Evolutionary conservation across 2,113 vertebrate species (phyloP).

Genomic region (Ammodytes marinus): DNA sequence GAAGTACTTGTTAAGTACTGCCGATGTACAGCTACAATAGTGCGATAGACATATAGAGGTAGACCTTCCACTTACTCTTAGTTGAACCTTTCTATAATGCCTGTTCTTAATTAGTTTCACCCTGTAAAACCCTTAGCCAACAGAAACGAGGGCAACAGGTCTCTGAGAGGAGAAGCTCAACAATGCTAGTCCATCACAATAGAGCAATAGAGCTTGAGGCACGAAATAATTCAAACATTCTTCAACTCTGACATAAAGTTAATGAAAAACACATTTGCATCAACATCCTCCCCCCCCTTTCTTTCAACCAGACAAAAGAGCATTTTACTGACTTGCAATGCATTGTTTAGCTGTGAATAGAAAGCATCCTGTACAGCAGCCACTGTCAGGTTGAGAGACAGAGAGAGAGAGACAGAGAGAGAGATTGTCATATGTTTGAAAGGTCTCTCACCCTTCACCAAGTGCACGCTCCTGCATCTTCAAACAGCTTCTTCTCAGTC

Average conservation of each 20-base stretch:
- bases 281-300: neutral
- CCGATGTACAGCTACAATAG: neutral
- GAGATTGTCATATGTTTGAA: neutral
- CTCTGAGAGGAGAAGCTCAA: neutral
- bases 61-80: neutral
- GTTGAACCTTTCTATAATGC: neutral
- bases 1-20: too few relatives aligned
- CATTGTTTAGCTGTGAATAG: neutral
- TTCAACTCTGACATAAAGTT: conserved; percentile 37
- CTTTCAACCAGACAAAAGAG: neutral
- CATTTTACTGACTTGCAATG: neutral
- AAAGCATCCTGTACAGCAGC: conserved; percentile 18
- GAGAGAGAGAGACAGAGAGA: neutral
- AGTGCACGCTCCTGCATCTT: neutral
- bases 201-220: neutral
- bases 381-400: neutral
- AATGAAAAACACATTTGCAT: conserved; percentile 43
- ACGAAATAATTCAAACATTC: conserved; percentile 37
- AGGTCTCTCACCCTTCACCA: conserved; percentile 12
- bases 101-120: neutral
- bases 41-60: neutral
- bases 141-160: neutral
- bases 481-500: conserved; percentile 1
- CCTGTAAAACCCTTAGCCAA: conserved; percentile 19
- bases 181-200: conserved; percentile 3